Conservation (phyloP, 2,888 invertebrate genomes). For the Cantharis nigra region DNA sequence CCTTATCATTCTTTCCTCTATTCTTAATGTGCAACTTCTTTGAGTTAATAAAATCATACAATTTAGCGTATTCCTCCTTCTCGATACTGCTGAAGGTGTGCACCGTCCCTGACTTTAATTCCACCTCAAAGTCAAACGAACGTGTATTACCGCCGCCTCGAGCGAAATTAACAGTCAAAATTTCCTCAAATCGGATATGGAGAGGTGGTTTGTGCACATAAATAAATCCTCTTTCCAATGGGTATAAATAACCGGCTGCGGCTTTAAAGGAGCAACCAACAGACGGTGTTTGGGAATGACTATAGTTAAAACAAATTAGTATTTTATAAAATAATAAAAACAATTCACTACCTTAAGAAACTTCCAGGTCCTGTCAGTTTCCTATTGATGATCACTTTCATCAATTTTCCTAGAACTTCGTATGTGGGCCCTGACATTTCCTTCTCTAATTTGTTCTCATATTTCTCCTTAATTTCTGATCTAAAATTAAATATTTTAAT, state of each 20-base stretch:
- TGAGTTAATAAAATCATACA: slow-evolving; percentile 91
- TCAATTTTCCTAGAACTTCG: slow-evolving; percentile 93
- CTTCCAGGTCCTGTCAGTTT: slow-evolving; percentile 94
- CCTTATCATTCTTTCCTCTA: slow-evolving; percentile 84
- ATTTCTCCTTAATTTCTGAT: slow-evolving; percentile 90
- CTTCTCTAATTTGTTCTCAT: slow-evolving; percentile 88
- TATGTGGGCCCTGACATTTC: slow-evolving; percentile 92
- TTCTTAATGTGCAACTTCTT: slow-evolving; percentile 98
- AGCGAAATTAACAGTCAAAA: slow-evolving; percentile 92
- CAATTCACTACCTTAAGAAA: slow-evolving; percentile 77
- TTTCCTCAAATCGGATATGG: slow-evolving; percentile 97
- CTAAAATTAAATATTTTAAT: slow-evolving; percentile 57
- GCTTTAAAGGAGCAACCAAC: slow-evolving; percentile 97
- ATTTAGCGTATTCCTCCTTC: slow-evolving; percentile 96
- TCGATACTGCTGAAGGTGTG: slow-evolving; percentile 98
- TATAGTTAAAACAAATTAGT: slow-evolving; percentile 47
- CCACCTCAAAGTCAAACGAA: slow-evolving; percentile 91
- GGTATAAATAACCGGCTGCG: slow-evolving; percentile 95
- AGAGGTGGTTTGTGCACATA: slow-evolving; percentile 99
- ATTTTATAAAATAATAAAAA: neutral
- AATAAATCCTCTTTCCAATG: slow-evolving; percentile 96
- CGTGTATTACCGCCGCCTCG: slow-evolving; percentile 87
- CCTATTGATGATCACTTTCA: slow-evolving; percentile 93
- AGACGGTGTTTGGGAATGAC: slow-evolving; percentile 85
- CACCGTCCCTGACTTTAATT: slow-evolving; percentile 82